Percentiles rank a stretch among this genome's conserved stretches.
phyloP scores from a whole-genome alignment of 1,140 invertebrate species.

The Polyergus mexicanus region DNA sequence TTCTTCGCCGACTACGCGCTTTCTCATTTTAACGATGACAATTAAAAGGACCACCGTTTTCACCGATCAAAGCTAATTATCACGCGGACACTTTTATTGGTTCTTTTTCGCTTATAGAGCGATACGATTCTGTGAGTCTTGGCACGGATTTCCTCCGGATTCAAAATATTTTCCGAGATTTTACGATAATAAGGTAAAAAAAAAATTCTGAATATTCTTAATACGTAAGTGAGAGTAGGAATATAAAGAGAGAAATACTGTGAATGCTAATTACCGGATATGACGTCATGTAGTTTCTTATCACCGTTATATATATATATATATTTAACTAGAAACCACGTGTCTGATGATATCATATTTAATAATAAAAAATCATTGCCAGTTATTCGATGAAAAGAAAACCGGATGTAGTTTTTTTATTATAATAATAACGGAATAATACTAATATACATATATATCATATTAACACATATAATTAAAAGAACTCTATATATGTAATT shows the following conservation, averaged over 20 bases:
- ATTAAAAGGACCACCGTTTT: conserved; percentile 77
- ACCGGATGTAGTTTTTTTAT: no score
- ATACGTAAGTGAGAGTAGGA: background rate
- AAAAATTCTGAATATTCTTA: background rate
- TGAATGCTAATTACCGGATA: no score
- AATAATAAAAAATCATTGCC: no score
- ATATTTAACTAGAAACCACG: no score
- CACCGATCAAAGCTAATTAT: conserved; percentile 80
- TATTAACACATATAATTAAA: background rate
- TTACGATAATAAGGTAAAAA: background rate
- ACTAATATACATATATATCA: no score
- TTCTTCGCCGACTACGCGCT: conserved; percentile 50
- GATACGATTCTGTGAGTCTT: conserved; percentile 28
- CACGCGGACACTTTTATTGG: conserved; percentile 78
- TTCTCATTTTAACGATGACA: conserved; percentile 81
- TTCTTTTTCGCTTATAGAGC: conserved; percentile 52
- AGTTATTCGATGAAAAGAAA: no score
- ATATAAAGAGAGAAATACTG: background rate
- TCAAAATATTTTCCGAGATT: background rate
- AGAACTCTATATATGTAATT: background rate
- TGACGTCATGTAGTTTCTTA: no score
- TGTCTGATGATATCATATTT: no score
- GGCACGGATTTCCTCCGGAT: conserved; percentile 37
- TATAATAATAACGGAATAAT: no score
- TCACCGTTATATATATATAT: no score